Evolutionary conservation across 2,797 vertebrate genomes (phyloP).

Genomic region (Florisuga fusca): DNA sequence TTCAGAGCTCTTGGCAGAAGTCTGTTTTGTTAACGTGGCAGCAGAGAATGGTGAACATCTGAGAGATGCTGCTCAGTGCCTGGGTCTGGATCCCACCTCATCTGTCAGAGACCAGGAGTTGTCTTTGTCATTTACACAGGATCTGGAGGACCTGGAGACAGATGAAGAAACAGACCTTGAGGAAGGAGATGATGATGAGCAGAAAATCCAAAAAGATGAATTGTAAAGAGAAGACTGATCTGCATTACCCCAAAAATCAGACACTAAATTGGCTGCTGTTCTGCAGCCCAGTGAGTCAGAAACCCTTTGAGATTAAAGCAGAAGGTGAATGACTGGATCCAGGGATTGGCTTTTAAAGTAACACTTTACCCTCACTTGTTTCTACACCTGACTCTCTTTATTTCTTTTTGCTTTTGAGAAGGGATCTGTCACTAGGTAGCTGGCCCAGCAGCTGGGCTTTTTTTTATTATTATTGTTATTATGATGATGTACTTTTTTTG

Average conservation of each 20-base stretch:
- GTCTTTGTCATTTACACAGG: constrained; percentile 70
- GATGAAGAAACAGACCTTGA: constrained; percentile 87
- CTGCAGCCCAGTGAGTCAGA: constrained; percentile 59
- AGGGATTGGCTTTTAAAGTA: constrained; percentile 74
- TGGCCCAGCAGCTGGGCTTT: constrained; percentile 27
- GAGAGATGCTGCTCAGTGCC: not conserved
- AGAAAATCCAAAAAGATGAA: constrained; percentile 86
- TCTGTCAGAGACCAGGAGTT: not conserved
- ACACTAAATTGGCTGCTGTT: constrained; percentile 69
- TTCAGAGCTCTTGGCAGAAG: not conserved
- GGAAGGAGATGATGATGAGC: constrained; percentile 83
- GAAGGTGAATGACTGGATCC: constrained; percentile 67
- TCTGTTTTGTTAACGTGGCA: not conserved
- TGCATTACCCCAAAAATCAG: constrained; percentile 73
- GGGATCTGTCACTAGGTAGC: constrained; percentile 60
- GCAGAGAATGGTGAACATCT: not conserved
- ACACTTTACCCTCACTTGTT: constrained; percentile 56
- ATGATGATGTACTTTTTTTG: constrained; percentile 76
- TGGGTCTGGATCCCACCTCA: not conserved
- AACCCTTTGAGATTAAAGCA: constrained; percentile 60
- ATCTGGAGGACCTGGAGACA: constrained; percentile 86
- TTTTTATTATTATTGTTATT: constrained; percentile 1
- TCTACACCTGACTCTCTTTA: constrained; percentile 47
- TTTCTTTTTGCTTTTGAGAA: constrained; percentile 61
- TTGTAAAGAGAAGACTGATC: constrained; percentile 82